Evolutionary conservation across 2,113 vertebrate species (phyloP).

Genomic region (Chaetodon trifascialis): DNA sequence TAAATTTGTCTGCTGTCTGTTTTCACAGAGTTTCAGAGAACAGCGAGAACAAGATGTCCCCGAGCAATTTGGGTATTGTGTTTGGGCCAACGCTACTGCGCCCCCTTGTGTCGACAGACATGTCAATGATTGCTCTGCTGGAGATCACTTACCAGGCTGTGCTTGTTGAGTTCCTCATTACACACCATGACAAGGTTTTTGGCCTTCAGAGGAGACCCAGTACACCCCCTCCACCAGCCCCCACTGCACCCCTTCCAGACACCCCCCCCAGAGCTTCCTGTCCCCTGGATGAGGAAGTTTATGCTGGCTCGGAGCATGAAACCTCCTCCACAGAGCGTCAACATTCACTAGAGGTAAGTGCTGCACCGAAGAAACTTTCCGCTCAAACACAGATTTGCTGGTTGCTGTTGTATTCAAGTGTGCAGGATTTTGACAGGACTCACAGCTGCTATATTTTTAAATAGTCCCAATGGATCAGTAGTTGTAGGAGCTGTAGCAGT

Average conservation of each 20-base stretch:
- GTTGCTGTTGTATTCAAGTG: neutral
- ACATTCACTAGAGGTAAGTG: slow-evolving; percentile 82
- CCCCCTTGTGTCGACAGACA: slow-evolving; percentile 78
- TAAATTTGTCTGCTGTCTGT: slow-evolving; percentile 16
- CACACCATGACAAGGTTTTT: slow-evolving; percentile 87
- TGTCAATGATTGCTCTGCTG: slow-evolving; percentile 86
- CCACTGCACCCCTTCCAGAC: slow-evolving; percentile 55
- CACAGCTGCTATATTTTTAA: neutral
- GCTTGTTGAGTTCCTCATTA: slow-evolving; percentile 92
- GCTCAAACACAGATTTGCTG: neutral
- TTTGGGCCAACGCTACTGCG: slow-evolving; percentile 93
- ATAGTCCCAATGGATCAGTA: neutral
- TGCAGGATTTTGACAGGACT: neutral
- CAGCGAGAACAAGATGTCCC: slow-evolving; percentile 93
- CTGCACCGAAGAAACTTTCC: neutral
- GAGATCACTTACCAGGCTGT: slow-evolving; percentile 91
- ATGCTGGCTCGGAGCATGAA: slow-evolving; percentile 37
- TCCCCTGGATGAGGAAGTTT: slow-evolving; percentile 41
- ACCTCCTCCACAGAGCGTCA: slow-evolving; percentile 73
- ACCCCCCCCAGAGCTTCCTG: slow-evolving; percentile 66
- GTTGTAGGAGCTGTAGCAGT: neutral
- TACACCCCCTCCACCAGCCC: slow-evolving; percentile 69
- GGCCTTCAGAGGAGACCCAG: slow-evolving; percentile 73
- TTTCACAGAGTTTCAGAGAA: slow-evolving; percentile 88
- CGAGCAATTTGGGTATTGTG: slow-evolving; percentile 93